Evolutionary conservation across 1,140 invertebrate genomes (phyloP).

Genomic region (Panagrolaimus sp.): DNA sequence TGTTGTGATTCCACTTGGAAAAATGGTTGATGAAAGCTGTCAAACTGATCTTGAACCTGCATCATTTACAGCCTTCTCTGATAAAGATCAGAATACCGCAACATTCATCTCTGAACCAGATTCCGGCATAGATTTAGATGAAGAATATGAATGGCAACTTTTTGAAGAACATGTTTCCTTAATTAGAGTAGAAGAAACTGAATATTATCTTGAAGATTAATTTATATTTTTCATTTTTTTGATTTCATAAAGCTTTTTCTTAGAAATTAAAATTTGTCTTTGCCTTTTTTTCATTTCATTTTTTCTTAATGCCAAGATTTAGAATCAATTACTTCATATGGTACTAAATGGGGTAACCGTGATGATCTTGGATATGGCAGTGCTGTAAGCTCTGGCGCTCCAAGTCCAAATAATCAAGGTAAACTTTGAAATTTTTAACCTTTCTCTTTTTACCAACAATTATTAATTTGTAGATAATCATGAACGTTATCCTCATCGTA

Average conservation of each 20-base stretch:
- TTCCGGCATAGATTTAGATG: too few relatives aligned
- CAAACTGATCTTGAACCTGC: not conserved
- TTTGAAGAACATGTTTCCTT: too few relatives aligned
- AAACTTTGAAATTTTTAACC: too few relatives aligned
- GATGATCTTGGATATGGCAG: constrained; percentile 12
- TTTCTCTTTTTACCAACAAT: not conserved
- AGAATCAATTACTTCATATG: not conserved
- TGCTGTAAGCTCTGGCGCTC: constrained; percentile 14
- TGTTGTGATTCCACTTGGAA: constrained; percentile 6
- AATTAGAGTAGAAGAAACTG: too few relatives aligned
- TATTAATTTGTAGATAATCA: not conserved
- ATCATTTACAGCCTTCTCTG: not conserved
- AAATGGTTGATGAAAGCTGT: constrained; percentile 10
- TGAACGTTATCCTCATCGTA: constrained; percentile 11
- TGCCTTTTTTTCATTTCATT: too few relatives aligned
- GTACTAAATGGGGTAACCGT: constrained; percentile 6
- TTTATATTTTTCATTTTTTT: too few relatives aligned
- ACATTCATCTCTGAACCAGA: too few relatives aligned
- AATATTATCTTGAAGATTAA: too few relatives aligned
- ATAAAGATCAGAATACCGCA: not conserved
- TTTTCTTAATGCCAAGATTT: too few relatives aligned
- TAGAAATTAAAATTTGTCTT: too few relatives aligned
- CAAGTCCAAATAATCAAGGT: not conserved
- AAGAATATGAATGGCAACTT: too few relatives aligned
- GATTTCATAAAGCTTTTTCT: too few relatives aligned